These are phyloP conservation scores for Drosophila varians DNA, from an alignment of 1,140 invertebrate genomes.

Conservation along the genomic window DNA sequence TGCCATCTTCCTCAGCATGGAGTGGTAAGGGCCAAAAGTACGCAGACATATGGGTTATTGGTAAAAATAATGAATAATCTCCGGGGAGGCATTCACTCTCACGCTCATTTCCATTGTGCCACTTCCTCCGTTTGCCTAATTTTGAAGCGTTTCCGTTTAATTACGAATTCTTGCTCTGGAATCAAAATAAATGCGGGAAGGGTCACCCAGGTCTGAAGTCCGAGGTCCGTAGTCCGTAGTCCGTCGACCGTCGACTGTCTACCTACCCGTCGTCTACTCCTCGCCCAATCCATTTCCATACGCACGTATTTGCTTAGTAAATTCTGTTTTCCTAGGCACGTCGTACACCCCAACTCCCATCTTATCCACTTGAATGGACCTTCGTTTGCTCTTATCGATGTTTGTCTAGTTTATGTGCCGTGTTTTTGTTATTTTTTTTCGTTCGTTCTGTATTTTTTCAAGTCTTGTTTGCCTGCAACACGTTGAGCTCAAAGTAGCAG, in stretches of 20 bases:
- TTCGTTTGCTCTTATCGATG: constrained; percentile 44
- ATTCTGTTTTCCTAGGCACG: constrained; percentile 33
- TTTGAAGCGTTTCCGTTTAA: constrained; percentile 64
- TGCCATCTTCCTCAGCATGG: neutral
- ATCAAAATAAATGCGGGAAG: constrained; percentile 50
- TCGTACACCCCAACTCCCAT: neutral
- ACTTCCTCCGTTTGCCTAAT: constrained; percentile 53
- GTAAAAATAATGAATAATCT: constrained; percentile 42
- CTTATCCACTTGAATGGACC: constrained; percentile 16
- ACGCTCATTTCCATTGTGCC: constrained; percentile 7
- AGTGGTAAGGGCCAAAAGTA: constrained; percentile 1
- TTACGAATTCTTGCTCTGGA: constrained; percentile 58
- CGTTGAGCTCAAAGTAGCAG: constrained; percentile 10
- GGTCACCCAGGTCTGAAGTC: neutral
- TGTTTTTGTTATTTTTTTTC: constrained; percentile 18
- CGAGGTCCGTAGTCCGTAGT: neutral
- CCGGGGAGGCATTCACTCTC: constrained; percentile 45
- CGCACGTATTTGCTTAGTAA: constrained; percentile 41
- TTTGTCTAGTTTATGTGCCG: constrained; percentile 41
- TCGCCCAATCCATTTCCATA: constrained; percentile 29
- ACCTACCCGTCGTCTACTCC: constrained; percentile 8
- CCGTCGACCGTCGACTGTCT: neutral
- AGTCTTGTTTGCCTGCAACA: constrained; percentile 36
- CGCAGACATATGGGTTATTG: constrained; percentile 54
- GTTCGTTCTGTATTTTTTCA: constrained; percentile 1